phyloP scores from a whole-genome alignment of 2,888 invertebrate genomes.

The Acronicta aceris region DNA sequence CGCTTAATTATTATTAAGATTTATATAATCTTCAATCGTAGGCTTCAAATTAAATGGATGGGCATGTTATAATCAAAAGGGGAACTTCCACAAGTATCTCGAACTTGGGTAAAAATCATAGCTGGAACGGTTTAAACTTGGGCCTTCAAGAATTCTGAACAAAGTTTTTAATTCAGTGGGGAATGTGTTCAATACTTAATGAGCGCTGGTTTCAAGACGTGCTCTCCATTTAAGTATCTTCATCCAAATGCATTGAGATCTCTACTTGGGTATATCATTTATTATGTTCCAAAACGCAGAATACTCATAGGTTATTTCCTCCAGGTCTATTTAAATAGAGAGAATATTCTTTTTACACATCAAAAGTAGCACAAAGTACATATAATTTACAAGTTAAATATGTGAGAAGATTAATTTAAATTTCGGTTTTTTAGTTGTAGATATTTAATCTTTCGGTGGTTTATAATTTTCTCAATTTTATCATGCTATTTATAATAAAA shows the following conservation, averaged over 20 bases:
- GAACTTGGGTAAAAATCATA: conserved; percentile 16
- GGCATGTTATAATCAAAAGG: neutral
- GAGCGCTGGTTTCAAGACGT: conserved; percentile 6
- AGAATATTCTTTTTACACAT: no score
- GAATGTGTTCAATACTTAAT: conserved; percentile 25
- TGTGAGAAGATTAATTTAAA: no score
- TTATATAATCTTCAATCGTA: neutral
- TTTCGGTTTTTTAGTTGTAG: no score
- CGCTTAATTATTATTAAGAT: no score
- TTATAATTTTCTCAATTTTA: no score
- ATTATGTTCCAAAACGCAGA: neutral
- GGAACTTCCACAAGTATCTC: neutral
- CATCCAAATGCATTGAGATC: neutral
- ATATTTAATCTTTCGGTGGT: no score
- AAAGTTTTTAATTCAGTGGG: conserved; percentile 28
- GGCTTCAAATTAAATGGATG: neutral
- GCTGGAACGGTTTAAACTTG: conserved; percentile 9
- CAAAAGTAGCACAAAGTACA: no score
- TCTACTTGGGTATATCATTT: neutral
- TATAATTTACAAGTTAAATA: no score
- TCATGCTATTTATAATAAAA: no score
- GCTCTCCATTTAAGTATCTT: conserved; percentile 1
- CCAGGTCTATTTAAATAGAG: no score
- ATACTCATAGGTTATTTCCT: neutral
- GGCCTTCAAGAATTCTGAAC: neutral